Evolutionary conservation across 2,888 invertebrate genomes (phyloP), one percentile per base, ranked within the genome.

Genomic region (Leptothorax acervorum): DNA sequence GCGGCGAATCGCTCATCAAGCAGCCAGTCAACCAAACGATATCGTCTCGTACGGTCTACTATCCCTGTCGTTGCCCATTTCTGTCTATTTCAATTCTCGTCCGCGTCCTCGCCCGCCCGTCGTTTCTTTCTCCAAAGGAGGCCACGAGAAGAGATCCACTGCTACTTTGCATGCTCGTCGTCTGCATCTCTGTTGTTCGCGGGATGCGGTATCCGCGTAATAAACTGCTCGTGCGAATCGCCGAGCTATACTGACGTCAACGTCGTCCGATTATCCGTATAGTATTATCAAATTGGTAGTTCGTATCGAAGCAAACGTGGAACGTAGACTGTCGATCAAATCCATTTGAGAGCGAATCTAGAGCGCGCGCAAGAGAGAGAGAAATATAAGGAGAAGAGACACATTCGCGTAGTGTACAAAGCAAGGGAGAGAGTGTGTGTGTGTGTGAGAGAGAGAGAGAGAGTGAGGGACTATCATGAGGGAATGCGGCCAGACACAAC

Each of bases 261-360:
- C 74, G 66, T 15, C 45, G 28, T 23, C 23, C 68, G 60, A 60
- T 79, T 84, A 68, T 83, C 76, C 85, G 78, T 84, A 82, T 88
- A 83, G 86, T 86, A 87, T 89, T 87, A 87, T 89, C 88, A 84
- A 88, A 90, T 87, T 83, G 89, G 84, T 89, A 86, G 85, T 82
- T 66, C 73, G 84, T 87, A 85, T 75, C 84, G 51, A 74, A 57
- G 79, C 74, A 39, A 85, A 51, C 62, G 81, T 68, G 86, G 91
- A 87, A 90, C 91, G 90, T 91, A 89, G 89, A 89, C 88, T 89
- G 91, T 89, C 90, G 89, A 87, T 82, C 66, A 85, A 87, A 87
- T 87, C 82, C 86, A 87, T 86, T 84, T 85, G 84, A 83, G 85
- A 76, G 86, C 78, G 63, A 71, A 85, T 66, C 74, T 74, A 84